A percentile compares a stretch with the other conserved stretches of the same genome.
Conservation (phyloP, 2,888 invertebrate genomes). For the Drosophila formosana region DNA sequence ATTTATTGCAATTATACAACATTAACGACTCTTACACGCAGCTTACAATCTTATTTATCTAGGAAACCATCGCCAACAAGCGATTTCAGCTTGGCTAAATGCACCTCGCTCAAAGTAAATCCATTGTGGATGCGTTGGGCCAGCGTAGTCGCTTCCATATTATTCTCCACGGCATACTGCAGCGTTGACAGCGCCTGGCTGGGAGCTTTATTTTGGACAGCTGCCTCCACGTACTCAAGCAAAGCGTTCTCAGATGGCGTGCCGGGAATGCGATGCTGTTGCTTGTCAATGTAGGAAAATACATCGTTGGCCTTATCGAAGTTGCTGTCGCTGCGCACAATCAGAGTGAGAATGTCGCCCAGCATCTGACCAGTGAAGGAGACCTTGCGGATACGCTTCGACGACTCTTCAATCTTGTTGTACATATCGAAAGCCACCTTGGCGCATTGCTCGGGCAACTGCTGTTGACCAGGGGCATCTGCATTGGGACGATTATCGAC, state of each 20-base stretch:
- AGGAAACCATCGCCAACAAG: constrained; percentile 85
- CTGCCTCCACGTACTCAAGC: constrained; percentile 86
- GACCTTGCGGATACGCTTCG: constrained; percentile 68
- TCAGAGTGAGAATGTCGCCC: constrained; percentile 87
- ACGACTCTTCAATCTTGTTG: constrained; percentile 86
- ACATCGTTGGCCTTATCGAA: constrained; percentile 86
- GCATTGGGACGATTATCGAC: constrained; percentile 84
- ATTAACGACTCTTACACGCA: constrained; percentile 21
- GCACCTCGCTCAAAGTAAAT: constrained; percentile 85
- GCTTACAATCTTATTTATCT: constrained; percentile 47
- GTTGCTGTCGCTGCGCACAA: constrained; percentile 84
- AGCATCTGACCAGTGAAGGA: constrained; percentile 88
- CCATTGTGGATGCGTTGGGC: constrained; percentile 77
- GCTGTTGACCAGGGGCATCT: constrained; percentile 51
- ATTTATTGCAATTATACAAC: constrained; percentile 54
- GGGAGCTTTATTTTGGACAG: constrained; percentile 86
- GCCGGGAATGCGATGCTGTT: constrained; percentile 87
- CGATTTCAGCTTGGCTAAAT: constrained; percentile 85
- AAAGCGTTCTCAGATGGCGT: constrained; percentile 86
- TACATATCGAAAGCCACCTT: constrained; percentile 87
- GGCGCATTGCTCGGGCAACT: constrained; percentile 85
- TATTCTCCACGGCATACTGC: constrained; percentile 87
- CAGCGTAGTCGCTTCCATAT: constrained; percentile 83
- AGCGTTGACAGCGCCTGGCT: constrained; percentile 86
- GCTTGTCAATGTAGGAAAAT: constrained; percentile 86